Evolutionary conservation across 2,113 vertebrate genomes (phyloP).

Genomic region (Nycticryphes semicollaris): DNA sequence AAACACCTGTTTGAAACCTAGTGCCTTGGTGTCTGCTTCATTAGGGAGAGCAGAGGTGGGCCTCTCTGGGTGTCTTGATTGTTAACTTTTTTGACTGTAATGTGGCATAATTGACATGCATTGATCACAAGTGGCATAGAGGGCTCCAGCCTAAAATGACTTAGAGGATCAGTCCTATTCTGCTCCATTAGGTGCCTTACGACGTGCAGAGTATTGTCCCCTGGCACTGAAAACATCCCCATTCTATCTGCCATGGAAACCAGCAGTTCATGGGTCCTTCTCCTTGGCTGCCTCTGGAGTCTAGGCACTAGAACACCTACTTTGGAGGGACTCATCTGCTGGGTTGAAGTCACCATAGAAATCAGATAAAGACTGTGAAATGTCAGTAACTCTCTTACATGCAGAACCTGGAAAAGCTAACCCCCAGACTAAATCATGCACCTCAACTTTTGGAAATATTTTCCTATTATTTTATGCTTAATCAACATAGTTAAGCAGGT

Average conservation of each 20-base stretch:
- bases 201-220: neutral
- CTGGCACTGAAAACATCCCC: neutral
- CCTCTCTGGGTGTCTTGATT: neutral
- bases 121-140: neutral
- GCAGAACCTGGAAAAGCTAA: neutral
- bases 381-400: neutral
- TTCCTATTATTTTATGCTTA: neutral
- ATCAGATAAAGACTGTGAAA: neutral
- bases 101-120: neutral
- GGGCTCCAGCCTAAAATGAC: neutral
- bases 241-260: neutral
- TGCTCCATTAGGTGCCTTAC: neutral
- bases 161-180: neutral
- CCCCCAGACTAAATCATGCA: neutral
- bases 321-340: neutral
- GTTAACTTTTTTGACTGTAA: neutral
- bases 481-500: rapidly evolving
- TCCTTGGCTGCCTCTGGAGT: neutral
- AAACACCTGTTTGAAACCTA: neutral
- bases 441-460: neutral
- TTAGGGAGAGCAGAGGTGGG: neutral
- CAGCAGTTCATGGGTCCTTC: neutral
- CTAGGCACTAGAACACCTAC: neutral
- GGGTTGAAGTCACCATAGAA: neutral
- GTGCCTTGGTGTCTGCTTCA: neutral